phyloP scores from a whole-genome alignment of 1,140 invertebrate genomes.

The Tribolium madens region DNA sequence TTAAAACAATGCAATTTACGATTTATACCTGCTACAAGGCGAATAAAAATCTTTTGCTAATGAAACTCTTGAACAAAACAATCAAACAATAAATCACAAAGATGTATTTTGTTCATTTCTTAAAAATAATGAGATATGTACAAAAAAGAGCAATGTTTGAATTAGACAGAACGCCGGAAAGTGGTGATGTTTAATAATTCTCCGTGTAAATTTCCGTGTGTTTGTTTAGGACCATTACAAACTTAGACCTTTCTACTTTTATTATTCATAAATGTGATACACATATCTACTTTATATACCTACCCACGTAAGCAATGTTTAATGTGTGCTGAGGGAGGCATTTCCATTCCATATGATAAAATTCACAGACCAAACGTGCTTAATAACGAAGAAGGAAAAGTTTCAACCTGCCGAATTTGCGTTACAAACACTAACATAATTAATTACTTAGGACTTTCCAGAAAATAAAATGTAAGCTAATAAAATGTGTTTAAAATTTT shows the following conservation, averaged over 20 bases:
- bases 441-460: constrained; percentile 37
- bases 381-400: constrained; percentile 28
- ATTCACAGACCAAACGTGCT: constrained; percentile 38
- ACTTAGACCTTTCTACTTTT: constrained; percentile 39
- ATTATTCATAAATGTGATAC: constrained; percentile 39
- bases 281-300: constrained; percentile 31
- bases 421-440: neutral
- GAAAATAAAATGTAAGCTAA: neutral
- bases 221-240: constrained; percentile 34
- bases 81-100: constrained; percentile 17
- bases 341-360: constrained; percentile 36
- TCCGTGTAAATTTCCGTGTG: constrained; percentile 15
- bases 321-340: constrained; percentile 37
- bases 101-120: neutral
- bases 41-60: neutral
- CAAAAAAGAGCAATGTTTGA: constrained; percentile 11
- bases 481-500: neutral
- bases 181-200: constrained; percentile 30
- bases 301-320: constrained; percentile 35
- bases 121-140: constrained; percentile 13
- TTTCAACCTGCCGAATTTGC: constrained; percentile 24
- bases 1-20: neutral
- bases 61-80: neutral
- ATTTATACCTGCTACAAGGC: neutral
- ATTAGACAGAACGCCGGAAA: constrained; percentile 20